Conservation (phyloP, 2,113 vertebrate species). For the Campylorhamphus procurvoides region DNA sequence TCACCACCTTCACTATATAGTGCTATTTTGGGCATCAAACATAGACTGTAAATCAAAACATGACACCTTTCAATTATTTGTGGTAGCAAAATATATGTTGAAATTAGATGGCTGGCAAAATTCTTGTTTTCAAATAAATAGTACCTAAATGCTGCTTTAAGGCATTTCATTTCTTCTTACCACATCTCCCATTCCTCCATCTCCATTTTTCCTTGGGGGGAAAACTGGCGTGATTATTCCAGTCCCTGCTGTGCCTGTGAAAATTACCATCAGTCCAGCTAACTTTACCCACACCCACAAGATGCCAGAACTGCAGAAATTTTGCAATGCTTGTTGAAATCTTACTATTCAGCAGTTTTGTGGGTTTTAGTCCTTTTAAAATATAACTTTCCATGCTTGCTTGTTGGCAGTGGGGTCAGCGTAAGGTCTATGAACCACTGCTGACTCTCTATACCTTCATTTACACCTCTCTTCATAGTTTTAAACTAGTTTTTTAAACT, state of each 20-base stretch:
- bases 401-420: neutral
- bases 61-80: neutral
- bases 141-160: neutral
- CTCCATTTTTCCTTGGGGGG: neutral
- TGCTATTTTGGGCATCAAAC: conserved; percentile 9
- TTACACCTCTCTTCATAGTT: neutral
- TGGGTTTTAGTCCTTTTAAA: conserved; percentile 1
- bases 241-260: neutral
- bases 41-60: conserved; percentile 12
- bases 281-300: conserved; percentile 16
- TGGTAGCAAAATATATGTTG: neutral
- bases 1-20: neutral
- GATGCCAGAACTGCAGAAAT: conserved; percentile 37
- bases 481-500: neutral
- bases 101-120: neutral
- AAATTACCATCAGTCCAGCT: conserved; percentile 13
- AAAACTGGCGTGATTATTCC: neutral
- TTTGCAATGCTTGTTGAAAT: conserved; percentile 38
- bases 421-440: neutral
- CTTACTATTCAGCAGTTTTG: conserved; percentile 28
- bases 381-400: neutral
- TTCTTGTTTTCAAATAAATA: neutral
- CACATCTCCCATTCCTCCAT: neutral
- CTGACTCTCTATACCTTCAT: neutral
- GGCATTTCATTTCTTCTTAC: neutral